phyloP scores from a whole-genome alignment of 2,113 vertebrate species.

The Spea bombifrons region DNA sequence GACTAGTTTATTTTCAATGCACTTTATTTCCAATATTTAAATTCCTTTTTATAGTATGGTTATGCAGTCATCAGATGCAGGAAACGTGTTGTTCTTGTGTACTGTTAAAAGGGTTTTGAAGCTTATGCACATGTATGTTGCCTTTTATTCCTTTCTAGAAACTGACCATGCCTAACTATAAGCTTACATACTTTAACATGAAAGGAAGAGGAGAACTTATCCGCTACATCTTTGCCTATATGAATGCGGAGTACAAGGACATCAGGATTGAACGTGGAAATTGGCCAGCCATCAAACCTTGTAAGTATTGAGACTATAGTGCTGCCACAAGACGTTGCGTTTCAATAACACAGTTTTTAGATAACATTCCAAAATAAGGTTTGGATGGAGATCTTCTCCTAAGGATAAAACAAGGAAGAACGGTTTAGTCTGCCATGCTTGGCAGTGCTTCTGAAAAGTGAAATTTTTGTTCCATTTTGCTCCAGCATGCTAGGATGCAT shows the following conservation, averaged over 20 bases:
- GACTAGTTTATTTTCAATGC: neutral
- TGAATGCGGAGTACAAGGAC: constrained; percentile 66
- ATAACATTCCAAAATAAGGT: too few species aligned
- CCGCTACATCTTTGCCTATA: constrained; percentile 72
- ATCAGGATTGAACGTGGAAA: constrained; percentile 64
- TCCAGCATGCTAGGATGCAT: too few species aligned
- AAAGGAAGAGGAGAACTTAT: constrained; percentile 71
- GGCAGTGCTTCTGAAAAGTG: too few species aligned
- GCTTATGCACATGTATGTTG: neutral
- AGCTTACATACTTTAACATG: constrained; percentile 73
- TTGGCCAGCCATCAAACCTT: constrained; percentile 69
- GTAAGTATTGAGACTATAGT: constrained; percentile 59
- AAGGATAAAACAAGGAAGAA: too few species aligned
- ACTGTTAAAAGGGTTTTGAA: neutral
- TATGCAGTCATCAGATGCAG: too few species aligned
- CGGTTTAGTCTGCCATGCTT: too few species aligned
- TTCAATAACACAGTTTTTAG: too few species aligned
- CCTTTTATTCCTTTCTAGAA: constrained; percentile 27
- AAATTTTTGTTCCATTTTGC: too few species aligned
- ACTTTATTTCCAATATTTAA: neutral
- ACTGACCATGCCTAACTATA: constrained; percentile 67
- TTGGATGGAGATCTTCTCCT: too few species aligned
- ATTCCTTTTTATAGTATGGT: too few species aligned
- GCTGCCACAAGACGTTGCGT: neutral
- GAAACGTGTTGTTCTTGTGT: too few species aligned